A percentile compares a stretch with the other conserved stretches of the same genome.
These are phyloP conservation scores for Metaphire vulgaris DNA, from an alignment of 1,140 invertebrate species.

Conservation along the genomic window DNA sequence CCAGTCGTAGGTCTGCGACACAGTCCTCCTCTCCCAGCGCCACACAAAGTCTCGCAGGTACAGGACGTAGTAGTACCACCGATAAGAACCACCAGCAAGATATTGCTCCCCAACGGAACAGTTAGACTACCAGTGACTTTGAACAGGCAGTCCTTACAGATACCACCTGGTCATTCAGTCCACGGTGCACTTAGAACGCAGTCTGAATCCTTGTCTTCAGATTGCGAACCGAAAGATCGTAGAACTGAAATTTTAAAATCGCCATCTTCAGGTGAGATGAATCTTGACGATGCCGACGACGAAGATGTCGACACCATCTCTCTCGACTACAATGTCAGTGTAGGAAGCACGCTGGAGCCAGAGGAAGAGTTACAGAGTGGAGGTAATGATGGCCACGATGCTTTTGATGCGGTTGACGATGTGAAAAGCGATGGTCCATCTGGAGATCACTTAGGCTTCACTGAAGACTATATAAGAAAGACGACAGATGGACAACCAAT, in stretches of 20 bases:
- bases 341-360: neutral
- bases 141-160: slow-evolving; percentile 8
- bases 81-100: neutral
- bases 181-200: neutral
- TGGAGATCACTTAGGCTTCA: no score
- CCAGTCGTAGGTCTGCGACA: neutral
- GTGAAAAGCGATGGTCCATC: neutral
- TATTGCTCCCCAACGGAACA: neutral
- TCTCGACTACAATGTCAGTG: slow-evolving; percentile 4
- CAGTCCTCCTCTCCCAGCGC: slow-evolving; percentile 6
- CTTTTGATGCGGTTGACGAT: neutral
- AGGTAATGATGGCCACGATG: neutral
- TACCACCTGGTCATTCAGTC: neutral
- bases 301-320: slow-evolving; percentile 3
- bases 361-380: no score
- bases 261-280: neutral
- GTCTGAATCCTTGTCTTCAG: neutral
- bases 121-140: neutral
- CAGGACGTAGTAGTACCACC: neutral
- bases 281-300: neutral
- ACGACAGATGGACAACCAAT: neutral
- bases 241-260: neutral
- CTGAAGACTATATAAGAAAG: neutral
- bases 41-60: neutral
- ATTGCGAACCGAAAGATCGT: neutral